Conservation (phyloP, 2,113 vertebrate species). For the Anhinga anhinga region DNA sequence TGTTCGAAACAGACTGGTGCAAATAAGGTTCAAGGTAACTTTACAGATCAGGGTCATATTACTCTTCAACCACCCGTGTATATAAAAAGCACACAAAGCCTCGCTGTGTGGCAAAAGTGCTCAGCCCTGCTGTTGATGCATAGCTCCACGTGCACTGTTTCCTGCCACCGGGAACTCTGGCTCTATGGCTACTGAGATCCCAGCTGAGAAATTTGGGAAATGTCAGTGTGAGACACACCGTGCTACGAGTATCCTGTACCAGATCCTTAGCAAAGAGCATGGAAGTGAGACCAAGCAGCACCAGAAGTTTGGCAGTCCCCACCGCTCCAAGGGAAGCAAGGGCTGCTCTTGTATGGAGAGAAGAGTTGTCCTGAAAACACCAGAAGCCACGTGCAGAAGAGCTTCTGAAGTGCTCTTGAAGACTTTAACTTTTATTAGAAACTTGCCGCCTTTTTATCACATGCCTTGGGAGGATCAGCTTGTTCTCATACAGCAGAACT, state of each 20-base stretch:
- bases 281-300: neutral
- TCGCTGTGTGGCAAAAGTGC: neutral
- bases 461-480: slow-evolving; percentile 50
- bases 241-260: slow-evolving; percentile 17
- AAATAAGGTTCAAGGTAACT: slow-evolving; percentile 53
- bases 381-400: neutral
- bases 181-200: neutral
- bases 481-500: slow-evolving; percentile 34
- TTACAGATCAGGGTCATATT: neutral
- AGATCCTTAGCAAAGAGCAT: slow-evolving; percentile 4
- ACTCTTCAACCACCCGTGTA: neutral
- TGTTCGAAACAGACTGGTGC: neutral
- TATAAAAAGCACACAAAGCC: neutral
- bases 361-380: slow-evolving; percentile 19
- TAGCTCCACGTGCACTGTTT: neutral
- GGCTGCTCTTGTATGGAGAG: slow-evolving; percentile 8
- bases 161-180: neutral
- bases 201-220: neutral
- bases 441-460: slow-evolving; percentile 59
- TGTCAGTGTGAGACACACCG: neutral
- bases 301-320: neutral
- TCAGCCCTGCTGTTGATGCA: neutral
- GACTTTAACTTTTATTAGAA: slow-evolving; percentile 54
- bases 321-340: neutral
- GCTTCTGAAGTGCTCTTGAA: slow-evolving; percentile 61